phyloP scores from a whole-genome alignment of 1,140 invertebrate genomes.

The Drosophila parabipectinata region DNA sequence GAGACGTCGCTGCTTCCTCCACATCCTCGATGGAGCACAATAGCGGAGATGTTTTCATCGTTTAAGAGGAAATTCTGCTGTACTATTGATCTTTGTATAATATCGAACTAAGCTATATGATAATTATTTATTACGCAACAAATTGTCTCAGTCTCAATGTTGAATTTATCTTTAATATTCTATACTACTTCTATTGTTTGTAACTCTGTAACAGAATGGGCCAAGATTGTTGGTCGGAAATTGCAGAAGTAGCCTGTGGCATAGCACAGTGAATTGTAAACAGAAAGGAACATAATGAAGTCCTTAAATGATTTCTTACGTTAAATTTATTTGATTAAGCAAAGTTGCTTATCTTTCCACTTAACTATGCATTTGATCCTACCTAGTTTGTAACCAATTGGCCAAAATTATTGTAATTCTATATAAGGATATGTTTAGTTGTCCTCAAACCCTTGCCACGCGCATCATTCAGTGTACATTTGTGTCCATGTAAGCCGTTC shows the following conservation, averaged over 20 bases:
- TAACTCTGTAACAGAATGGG: background rate
- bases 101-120: constrained; percentile 26
- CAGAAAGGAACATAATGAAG: background rate
- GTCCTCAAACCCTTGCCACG: constrained; percentile 4
- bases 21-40: constrained; percentile 48
- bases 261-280: background rate
- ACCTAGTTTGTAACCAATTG: constrained; percentile 35
- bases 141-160: constrained; percentile 37
- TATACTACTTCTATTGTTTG: background rate
- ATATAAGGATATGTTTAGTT: constrained; percentile 25
- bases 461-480: constrained; percentile 40
- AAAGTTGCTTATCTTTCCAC: background rate
- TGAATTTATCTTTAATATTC: constrained; percentile 28
- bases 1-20: constrained; percentile 41
- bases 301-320: background rate
- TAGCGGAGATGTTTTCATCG: constrained; percentile 76
- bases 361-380: background rate
- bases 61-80: constrained; percentile 35
- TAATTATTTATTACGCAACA: constrained; percentile 65
- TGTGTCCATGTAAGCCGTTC: constrained; percentile 54
- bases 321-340: background rate
- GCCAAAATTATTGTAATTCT: constrained; percentile 54
- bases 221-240: background rate
- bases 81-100: constrained; percentile 31
- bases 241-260: too few species aligned